Base-by-base conservation (phyloP, 2,888 invertebrate genomes). In the Caenorhabditis afra region DNA sequence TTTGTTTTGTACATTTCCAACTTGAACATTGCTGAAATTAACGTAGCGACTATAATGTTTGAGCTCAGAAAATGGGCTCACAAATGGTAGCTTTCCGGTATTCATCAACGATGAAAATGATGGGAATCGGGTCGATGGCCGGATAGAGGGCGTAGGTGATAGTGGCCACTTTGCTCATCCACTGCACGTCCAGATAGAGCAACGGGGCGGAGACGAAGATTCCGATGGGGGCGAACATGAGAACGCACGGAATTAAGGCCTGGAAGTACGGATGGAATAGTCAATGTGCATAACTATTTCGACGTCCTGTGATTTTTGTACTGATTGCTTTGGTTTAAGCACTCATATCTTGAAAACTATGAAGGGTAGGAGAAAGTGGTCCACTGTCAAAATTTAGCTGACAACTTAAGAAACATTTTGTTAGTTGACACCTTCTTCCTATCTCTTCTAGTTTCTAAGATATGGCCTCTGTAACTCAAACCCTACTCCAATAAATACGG, bases 91-190 rank as follows among this genome's bases (percentile, higher is more conserved):
- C 53, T n/a, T 45, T 58, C 7, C 74, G 18, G 22, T 74, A 74
- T 18, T 66, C 50, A 23, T 66, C 65, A 3, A 74, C 61, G 20
- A 66, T 66, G n/a, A 52, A 66, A 29, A 74, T 47, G 3, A 55
- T 66, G 10, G 74, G 74, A 39, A 74, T 59, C 4, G 74, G 74
- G n/a, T 74, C 74, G 39, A 74, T 20, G 1, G 74, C 74, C 10
- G 74, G 74, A 37, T 74, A 74, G 0, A 74, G 44, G 1, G 74
- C 74, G 45, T 73, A 73, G 0, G 64, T 58, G 45, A 65, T 65
- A 0, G 73, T 65, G 16, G 58, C 45, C 14, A 49, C 16, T 62
- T 47, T 62, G n/a, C 62, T 50, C 14, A 62, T 35, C 20, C 16
- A 29, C 11, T 47, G 12, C 18, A 62, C 49, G 14, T 62, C 49